Base-by-base conservation (phyloP, 2,797 vertebrate species). In the Falco concolor region DNA sequence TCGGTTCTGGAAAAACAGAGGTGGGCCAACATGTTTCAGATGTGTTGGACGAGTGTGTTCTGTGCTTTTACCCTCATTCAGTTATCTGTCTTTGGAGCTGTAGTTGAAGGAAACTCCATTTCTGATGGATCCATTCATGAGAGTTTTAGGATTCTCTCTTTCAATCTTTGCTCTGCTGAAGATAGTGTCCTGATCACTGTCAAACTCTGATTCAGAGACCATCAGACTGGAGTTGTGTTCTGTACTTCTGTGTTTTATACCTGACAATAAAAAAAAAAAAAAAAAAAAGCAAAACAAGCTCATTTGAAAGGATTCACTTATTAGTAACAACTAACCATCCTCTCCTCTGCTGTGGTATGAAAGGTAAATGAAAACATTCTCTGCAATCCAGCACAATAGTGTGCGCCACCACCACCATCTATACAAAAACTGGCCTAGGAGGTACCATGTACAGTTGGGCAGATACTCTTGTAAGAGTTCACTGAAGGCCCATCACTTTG, bases 221-320 rank as follows among this genome's bases (percentile, higher is more conserved):
- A 99, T 99, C 86, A 99, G 97, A 96, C 99, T 99, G 96, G 98
- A 99, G 98, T 99, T 99, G 97, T 99, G 99, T 97, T 99, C 98
- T 5, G 98, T 99, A 97, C 99, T 99, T 96, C 98, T 98, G 93
- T 99, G 99, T 94, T 99, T 99, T 95, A 99, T 98, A 79, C 98
- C 99, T 99, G 91, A 52, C 56, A 88, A 94, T n/a, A 38, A 38
- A 38, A 11, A 38, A 36, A 38, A 38, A 38, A 38, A 38, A 38
- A 38, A 38, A 38, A 38, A 38, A 38, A 36, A 36, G 74, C 32
- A 90, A 87, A 75, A 30, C 8, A 86, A 81, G 42, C 5, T 49
- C 20, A 47, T 85, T 70, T 88, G 64, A 80, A 90, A 90, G 13
- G 14, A 36, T 73, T 60, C 19, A 25, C 6, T 25, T 80, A 44